Conservation (phyloP, 2,113 vertebrate species). For the Setophaga kirtlandii region DNA sequence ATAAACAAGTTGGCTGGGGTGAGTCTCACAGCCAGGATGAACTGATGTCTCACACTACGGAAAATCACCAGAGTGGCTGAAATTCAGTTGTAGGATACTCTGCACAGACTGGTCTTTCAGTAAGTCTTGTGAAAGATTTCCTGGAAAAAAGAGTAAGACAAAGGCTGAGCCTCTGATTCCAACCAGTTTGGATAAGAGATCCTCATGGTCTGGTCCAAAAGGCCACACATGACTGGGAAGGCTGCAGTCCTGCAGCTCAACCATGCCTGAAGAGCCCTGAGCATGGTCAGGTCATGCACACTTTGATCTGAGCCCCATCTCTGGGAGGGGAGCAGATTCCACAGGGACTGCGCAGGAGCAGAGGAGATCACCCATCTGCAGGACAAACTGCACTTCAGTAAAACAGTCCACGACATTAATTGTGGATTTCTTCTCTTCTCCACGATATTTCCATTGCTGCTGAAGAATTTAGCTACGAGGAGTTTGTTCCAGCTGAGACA, state of each 20-base stretch:
- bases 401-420: neutral
- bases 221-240: neutral
- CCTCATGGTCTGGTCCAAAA: neutral
- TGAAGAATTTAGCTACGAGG: neutral
- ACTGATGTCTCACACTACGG: neutral
- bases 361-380: neutral
- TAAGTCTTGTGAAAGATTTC: neutral
- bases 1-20: neutral
- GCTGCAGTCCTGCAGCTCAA: neutral
- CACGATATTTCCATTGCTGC: neutral
- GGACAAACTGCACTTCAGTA: neutral
- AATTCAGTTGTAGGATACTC: neutral
- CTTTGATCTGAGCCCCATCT: neutral
- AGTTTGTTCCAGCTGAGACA: conserved; percentile 21
- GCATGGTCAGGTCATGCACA: accelerated
- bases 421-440: neutral
- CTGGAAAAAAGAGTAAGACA: neutral
- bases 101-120: neutral
- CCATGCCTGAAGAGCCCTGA: neutral
- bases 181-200: neutral
- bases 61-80: neutral
- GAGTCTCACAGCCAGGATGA: neutral
- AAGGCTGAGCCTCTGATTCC: neutral
- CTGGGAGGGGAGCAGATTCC: neutral
- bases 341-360: neutral